Conservation (phyloP, 2,113 vertebrate genomes). For the Eulemur rufifrons region DNA sequence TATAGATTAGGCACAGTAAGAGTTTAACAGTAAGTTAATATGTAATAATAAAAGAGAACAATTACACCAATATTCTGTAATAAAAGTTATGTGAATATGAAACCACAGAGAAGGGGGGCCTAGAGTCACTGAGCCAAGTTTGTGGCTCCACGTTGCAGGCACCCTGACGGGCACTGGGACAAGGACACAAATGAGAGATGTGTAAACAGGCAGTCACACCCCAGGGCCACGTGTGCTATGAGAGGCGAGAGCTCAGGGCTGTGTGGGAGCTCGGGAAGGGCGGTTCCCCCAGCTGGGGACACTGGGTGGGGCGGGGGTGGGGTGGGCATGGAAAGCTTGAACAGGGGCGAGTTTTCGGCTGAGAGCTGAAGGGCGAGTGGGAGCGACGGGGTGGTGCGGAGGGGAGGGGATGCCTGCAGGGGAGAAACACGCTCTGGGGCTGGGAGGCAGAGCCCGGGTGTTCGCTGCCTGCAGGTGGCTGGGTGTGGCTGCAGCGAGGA, state of each 20-base stretch:
- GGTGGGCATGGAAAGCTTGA: background rate
- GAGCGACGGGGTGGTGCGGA: background rate
- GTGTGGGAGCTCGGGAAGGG: background rate
- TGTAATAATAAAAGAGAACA: background rate
- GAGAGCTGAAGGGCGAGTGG: background rate
- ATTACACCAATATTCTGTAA: background rate
- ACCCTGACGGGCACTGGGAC: background rate
- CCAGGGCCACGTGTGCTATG: accelerated
- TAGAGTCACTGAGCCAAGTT: background rate
- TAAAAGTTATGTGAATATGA: background rate
- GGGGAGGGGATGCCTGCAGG: background rate
- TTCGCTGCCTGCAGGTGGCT: background rate
- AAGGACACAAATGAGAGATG: background rate
- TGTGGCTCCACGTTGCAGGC: background rate
- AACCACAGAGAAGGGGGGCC: too few relatives aligned
- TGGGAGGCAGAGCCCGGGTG: background rate
- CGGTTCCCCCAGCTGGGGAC: accelerated
- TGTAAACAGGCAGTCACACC: background rate
- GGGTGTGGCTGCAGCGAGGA: background rate
- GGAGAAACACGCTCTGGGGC: accelerated
- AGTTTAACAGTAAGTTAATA: background rate
- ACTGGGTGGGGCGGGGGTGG: too few relatives aligned
- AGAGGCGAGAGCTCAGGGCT: background rate
- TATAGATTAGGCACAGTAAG: background rate
- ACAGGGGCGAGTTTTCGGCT: background rate